Evolutionary conservation across 2,797 vertebrate species (phyloP), one percentile per base, ranked within the genome.

Genomic region (Halcyon smyrnensis): DNA sequence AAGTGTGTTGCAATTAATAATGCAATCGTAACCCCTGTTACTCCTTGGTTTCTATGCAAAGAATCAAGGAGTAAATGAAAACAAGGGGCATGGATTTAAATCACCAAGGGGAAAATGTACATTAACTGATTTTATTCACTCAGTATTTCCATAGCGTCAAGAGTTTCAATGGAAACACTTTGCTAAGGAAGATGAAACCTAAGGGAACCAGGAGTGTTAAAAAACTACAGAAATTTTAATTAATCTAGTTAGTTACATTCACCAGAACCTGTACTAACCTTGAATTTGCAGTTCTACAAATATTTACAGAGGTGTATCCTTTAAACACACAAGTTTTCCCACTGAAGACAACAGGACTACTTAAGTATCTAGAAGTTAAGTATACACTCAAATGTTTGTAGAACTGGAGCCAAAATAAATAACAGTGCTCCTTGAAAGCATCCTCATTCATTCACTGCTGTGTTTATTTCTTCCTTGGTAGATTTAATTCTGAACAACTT

Each of bases 321-420:
- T 94, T 88, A 84, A 82, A 88, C 25, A 86, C 32, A 28, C 28
- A 84, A 67, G 36, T 91, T 81, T 59, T 78, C 69, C 19, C 43
- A 79, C 77, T 93, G 59, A 93, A 95, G 50, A 65, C 51, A 89
- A 85, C 12, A 14, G 34, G 27, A 81, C 51, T 81, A 68, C 75
- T 94, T 75, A 76, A 86, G 23, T 65, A 90, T 48, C 88, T 84
- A 90, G 8, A 83, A 93, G 57, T 78, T 84, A 92, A 95, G 54
- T 36, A 89, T 62, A 87, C 84, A 41, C 59, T 83, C 80, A 91
- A 95, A 86, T 94, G 94, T 88, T 93, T 91, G 89, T 81, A 95
- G 51, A 84, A 88, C 15, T 57, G 12, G 32, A 82, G 80, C 43
- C 85, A 94, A 96, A 93, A 84, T 57, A 94, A 87, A 70, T 62